Evolutionary conservation across 2,113 vertebrate species (phyloP).

Genomic region (Notiomystis cincta): DNA sequence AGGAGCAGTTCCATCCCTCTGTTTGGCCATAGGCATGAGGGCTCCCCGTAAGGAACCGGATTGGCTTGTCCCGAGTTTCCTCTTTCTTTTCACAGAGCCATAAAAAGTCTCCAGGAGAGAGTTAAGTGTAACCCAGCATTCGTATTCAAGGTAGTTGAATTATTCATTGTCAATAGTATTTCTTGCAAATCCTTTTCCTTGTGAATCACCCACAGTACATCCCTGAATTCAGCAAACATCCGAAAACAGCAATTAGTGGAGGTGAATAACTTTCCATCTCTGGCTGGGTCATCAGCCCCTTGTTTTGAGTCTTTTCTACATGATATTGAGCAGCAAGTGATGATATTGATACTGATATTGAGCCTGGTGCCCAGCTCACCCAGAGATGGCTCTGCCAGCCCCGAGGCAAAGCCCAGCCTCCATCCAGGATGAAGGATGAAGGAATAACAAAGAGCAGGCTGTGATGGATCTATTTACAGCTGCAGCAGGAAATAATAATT

Average conservation of each 20-base stretch:
- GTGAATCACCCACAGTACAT: constrained; percentile 15
- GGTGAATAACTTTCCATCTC: neutral
- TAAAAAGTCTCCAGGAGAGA: constrained; percentile 34
- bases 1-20: neutral
- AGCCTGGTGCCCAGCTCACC: neutral
- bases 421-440: neutral
- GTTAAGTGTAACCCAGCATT: constrained; percentile 33
- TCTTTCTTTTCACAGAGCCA: constrained; percentile 50
- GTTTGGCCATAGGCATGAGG: fast-evolving
- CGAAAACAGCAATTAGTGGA: neutral
- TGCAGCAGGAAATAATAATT: constrained; percentile 46
- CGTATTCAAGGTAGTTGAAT: constrained; percentile 48
- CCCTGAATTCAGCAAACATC: neutral
- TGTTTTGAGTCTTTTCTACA: neutral
- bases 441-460: constrained; percentile 31
- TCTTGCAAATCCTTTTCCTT: neutral
- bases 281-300: neutral
- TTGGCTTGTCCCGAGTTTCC: neutral
- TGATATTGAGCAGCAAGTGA: neutral
- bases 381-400: neutral
- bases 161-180: constrained; percentile 60
- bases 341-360: neutral
- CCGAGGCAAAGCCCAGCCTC: neutral
- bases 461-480: constrained; percentile 56
- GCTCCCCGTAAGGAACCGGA: fast-evolving